Evolutionary conservation across 2,888 invertebrate species (phyloP).

Genomic region (Dione vanillae): DNA sequence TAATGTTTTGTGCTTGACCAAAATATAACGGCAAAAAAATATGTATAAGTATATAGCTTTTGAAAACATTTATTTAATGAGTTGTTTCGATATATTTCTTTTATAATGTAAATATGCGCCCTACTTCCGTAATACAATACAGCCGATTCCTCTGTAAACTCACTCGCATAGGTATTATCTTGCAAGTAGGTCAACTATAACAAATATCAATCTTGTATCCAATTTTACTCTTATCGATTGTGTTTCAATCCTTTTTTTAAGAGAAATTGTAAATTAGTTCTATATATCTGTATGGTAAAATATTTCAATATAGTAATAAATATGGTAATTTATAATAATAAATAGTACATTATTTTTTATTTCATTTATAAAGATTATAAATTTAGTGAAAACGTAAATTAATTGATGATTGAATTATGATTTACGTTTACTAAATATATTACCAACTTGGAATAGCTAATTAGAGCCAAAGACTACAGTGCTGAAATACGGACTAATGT

Average conservation of each 20-base stretch:
- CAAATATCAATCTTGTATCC: conserved; percentile 29
- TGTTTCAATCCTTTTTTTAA: conserved; percentile 14
- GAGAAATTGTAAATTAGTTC: neutral
- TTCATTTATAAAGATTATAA: too few species aligned
- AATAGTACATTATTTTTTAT: too few species aligned
- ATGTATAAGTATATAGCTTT: neutral
- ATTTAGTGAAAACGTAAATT: too few species aligned
- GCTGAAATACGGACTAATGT: too few species aligned
- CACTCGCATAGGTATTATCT: conserved; percentile 23
- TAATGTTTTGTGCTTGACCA: too few species aligned
- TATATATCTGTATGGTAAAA: neutral
- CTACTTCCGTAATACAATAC: conserved; percentile 28
- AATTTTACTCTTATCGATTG: conserved; percentile 13
- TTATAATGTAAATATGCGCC: conserved; percentile 23
- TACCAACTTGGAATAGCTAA: too few species aligned
- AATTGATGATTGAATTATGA: too few species aligned
- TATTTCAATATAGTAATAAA: neutral
- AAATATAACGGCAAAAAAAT: too few species aligned
- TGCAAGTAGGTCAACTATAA: conserved; percentile 30
- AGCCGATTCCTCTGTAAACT: conserved; percentile 21
- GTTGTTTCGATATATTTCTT: conserved; percentile 17
- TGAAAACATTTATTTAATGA: conserved; percentile 4
- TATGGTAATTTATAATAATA: too few species aligned
- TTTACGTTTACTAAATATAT: too few species aligned
- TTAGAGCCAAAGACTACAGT: too few species aligned